Evolutionary conservation across 2,888 invertebrate genomes (phyloP).

Genomic region (Allacma fusca): DNA sequence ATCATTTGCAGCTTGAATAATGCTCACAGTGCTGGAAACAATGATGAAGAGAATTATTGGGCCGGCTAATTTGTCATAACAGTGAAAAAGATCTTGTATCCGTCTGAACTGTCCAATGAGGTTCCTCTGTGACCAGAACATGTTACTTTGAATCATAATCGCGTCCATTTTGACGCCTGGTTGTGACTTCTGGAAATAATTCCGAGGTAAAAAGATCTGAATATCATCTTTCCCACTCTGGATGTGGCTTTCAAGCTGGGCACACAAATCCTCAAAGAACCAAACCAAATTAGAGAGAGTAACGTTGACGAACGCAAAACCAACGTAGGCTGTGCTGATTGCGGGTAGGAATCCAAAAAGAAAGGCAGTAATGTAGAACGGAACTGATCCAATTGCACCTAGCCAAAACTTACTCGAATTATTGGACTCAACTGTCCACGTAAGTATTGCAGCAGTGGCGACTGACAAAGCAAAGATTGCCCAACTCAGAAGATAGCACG

Average conservation of each 20-base stretch:
- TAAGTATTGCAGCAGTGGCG: no score
- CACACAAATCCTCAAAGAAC: constrained; percentile 41
- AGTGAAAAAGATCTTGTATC: constrained; percentile 36
- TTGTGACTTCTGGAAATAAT: not conserved
- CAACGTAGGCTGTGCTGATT: no score
- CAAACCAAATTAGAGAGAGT: constrained; percentile 31
- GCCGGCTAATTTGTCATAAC: constrained; percentile 43
- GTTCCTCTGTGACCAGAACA: not conserved
- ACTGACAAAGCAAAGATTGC: no score
- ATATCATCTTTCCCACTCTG: not conserved
- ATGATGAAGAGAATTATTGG: constrained; percentile 24
- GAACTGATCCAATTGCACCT: no score
- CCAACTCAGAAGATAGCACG: no score
- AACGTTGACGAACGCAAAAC: not conserved
- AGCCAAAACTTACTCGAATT: no score
- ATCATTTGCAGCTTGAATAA: constrained; percentile 39
- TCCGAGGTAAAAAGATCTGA: not conserved
- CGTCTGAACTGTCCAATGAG: constrained; percentile 28
- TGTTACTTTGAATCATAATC: not conserved
- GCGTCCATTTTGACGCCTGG: not conserved
- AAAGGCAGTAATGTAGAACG: no score
- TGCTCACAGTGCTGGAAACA: constrained; percentile 21
- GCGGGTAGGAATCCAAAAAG: no score
- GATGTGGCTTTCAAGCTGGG: constrained; percentile 14
- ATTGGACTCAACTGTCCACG: no score